Evolutionary conservation across 2,113 vertebrate genomes (phyloP).

Genomic region (Takifugu bimaculatus): DNA sequence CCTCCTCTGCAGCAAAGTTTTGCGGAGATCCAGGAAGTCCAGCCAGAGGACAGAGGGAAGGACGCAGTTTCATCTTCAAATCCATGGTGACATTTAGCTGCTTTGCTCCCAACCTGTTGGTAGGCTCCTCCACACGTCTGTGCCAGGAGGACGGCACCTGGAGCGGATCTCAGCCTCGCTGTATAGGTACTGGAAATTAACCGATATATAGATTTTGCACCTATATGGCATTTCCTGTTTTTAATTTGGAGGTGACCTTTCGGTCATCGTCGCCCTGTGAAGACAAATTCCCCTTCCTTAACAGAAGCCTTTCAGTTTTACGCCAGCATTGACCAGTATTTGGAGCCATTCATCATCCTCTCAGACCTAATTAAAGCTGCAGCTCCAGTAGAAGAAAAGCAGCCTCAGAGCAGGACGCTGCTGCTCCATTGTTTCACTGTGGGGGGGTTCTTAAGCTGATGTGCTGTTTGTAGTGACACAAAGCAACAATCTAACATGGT

Average conservation of each 20-base stretch:
- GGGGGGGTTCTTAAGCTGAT: too few species aligned
- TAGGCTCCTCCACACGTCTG: conserved; percentile 85
- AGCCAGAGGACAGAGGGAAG: conserved; percentile 85
- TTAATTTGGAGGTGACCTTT: not conserved
- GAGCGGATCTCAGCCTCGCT: conserved; percentile 90
- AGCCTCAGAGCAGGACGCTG: too few species aligned
- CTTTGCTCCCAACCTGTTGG: conserved; percentile 81
- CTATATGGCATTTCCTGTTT: not conserved
- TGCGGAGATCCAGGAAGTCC: conserved; percentile 92
- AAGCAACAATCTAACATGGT: too few species aligned
- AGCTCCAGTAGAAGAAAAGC: conserved; percentile 11
- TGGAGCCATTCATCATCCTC: too few species aligned
- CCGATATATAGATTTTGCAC: not conserved
- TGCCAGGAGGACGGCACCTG: conserved; percentile 91
- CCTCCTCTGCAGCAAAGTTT: conserved; percentile 83
- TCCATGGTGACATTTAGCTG: conserved; percentile 92
- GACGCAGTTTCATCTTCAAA: conserved; percentile 96
- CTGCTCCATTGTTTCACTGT: too few species aligned
- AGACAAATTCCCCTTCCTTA: too few species aligned
- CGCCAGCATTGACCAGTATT: too few species aligned
- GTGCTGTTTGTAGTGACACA: too few species aligned
- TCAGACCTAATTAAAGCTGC: too few species aligned
- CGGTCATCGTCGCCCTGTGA: too few species aligned
- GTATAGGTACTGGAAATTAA: conserved; percentile 81
- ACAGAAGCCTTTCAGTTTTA: too few species aligned